These are phyloP conservation scores for Apodemus sylvaticus DNA, from an alignment of 2,113 vertebrate genomes.

Conservation along the genomic window DNA sequence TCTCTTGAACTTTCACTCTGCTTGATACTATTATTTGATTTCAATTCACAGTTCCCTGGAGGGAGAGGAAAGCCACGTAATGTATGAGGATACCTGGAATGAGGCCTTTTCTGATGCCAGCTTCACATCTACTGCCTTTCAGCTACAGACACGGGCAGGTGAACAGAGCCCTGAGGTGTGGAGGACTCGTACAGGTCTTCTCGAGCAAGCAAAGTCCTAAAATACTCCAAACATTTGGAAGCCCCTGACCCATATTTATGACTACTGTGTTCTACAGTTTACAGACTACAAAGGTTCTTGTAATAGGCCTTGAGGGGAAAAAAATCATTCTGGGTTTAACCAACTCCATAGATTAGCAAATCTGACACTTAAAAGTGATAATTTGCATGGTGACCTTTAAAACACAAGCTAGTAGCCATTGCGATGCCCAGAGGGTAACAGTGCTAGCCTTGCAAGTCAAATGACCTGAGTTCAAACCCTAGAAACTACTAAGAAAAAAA, in stretches of 20 bases:
- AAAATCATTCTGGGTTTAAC: background rate
- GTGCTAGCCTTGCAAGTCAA: background rate
- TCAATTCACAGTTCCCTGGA: constrained; percentile 47
- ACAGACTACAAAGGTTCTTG: background rate
- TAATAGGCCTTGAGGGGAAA: background rate
- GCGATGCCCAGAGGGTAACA: background rate
- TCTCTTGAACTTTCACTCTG: constrained; percentile 69
- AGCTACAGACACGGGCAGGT: background rate
- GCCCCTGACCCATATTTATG: constrained; percentile 13
- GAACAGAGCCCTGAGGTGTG: background rate
- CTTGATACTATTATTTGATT: constrained; percentile 59
- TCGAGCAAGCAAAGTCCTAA: background rate
- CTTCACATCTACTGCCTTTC: background rate
- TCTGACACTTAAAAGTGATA: constrained; percentile 5
- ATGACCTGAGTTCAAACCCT: background rate
- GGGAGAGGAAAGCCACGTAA: constrained; percentile 30
- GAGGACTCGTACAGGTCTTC: background rate
- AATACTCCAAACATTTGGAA: constrained; percentile 3
- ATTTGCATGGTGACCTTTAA: background rate
- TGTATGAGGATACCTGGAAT: constrained; percentile 34
- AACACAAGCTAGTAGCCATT: background rate
- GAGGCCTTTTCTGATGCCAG: background rate
- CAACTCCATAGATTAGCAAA: background rate
- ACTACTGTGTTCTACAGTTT: constrained; percentile 26
- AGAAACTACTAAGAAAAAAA: background rate